Evolutionary conservation across 1,140 invertebrate species (phyloP), one percentile per base, ranked within the genome.

Genomic region (Drosophila watanabei): DNA sequence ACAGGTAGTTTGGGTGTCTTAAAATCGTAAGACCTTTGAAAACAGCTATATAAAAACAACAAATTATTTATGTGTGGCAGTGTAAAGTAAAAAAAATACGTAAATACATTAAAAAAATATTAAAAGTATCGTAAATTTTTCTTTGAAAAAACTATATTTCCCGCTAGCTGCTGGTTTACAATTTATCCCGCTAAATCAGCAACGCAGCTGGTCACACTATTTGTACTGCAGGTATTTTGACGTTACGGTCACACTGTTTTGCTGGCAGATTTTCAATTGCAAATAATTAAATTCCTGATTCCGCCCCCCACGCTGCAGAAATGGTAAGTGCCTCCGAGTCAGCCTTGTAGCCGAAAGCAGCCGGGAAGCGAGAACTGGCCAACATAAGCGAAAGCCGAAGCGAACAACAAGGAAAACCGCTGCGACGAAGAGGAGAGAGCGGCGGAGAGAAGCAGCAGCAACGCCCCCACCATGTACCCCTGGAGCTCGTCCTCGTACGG

Each of bases 401-500:
- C 30, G 56, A 33, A 52, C 62, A 20, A 20, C 66, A 48, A 70
- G 60, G 51, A 64, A 65, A 58, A 76, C 64, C 69, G 65, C 77
- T 82, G 72, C 66, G 79, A 46, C 79, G 79, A 75, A 72, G 79
- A 76, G 78, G 64, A 62, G 63, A 65, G 56, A 77, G 79, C 63
- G 71, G 35, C 30, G 51, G 18, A 54, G 49, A 63, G 45, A 68
- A 57, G 64, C 24, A 58, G n/a, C n/a, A n/a, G 56, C 61, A 65
- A 71, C 61, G 80, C 63, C 64, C 72, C 58, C 80, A 69, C 48
- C 76, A 90, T 90, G 86, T 90, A 90, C 69, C 86, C 86, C 71
- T 90, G 86, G 86, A 90, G 87, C 68, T 91, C 86, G 35, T 73
- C 86, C 79, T 76, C 86, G 54, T 90, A 91, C 69, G 75, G 86